Conservation (phyloP, 2,888 invertebrate species). For the Pyrgus malvae region DNA sequence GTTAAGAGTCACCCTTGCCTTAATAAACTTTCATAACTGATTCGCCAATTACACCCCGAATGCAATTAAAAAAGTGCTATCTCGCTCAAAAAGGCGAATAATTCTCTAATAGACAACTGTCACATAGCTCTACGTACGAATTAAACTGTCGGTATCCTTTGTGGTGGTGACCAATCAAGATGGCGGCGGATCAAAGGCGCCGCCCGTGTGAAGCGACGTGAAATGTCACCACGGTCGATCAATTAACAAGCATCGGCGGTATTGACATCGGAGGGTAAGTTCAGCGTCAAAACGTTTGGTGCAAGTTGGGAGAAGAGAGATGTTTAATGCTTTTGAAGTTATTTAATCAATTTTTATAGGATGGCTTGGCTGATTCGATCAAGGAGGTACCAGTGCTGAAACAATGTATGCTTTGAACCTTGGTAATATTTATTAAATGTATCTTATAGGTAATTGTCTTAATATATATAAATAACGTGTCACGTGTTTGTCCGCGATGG, state of each 20-base stretch:
- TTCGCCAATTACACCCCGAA: conserved; percentile 50
- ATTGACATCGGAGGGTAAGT: conserved; percentile 66
- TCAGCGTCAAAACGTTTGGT: conserved; percentile 48
- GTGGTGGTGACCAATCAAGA: conserved; percentile 49
- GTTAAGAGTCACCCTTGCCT: too few relatives aligned
- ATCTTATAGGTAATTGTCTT: too few relatives aligned
- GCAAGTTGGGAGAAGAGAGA: conserved; percentile 36
- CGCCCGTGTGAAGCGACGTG: conserved; percentile 64
- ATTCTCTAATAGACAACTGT: conserved; percentile 62
- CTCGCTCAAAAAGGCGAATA: conserved; percentile 11
- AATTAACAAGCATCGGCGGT: conserved; percentile 65
- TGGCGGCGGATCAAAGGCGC: conserved; percentile 64
- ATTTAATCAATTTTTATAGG: too few relatives aligned
- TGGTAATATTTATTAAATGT: too few relatives aligned
- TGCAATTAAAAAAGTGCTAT: conserved; percentile 37
- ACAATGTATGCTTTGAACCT: too few relatives aligned
- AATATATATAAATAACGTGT: too few relatives aligned
- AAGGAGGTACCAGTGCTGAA: too few relatives aligned
- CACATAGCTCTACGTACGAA: conserved; percentile 76
- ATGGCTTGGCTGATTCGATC: too few relatives aligned
- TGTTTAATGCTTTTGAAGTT: too few relatives aligned
- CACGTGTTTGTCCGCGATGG: too few relatives aligned
- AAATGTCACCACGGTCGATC: conserved; percentile 79
- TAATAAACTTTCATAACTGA: conserved; percentile 34
- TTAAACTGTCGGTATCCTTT: conserved; percentile 75